These are phyloP conservation scores for Ridgeia piscesae DNA, from an alignment of 1,140 invertebrate species.

Conservation along the genomic window DNA sequence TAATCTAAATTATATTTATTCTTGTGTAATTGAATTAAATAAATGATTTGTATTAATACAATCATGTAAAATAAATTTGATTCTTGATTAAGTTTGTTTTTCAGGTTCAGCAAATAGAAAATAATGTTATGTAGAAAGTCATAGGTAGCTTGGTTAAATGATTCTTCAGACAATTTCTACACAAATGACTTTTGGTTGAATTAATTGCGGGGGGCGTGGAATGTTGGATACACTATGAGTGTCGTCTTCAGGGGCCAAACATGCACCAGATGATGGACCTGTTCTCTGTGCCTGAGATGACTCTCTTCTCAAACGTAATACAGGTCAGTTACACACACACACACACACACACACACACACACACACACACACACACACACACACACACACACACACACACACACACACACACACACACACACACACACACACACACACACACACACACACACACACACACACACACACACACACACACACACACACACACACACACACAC, in stretches of 20 bases:
- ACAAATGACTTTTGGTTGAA: not conserved
- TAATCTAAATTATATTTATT: not conserved
- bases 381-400: too few species aligned
- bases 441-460: too few species aligned
- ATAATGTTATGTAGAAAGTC: not conserved
- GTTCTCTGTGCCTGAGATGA: constrained; percentile 97
- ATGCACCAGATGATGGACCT: constrained; percentile 95
- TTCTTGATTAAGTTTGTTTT: not conserved
- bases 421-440: too few species aligned
- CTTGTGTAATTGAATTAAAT: not conserved
- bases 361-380: too few species aligned
- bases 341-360: too few species aligned
- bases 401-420: too few species aligned
- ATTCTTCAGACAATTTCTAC: not conserved
- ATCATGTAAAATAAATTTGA: not conserved
- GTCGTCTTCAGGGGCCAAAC: constrained; percentile 69
- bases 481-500: too few species aligned
- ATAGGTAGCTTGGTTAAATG: not conserved
- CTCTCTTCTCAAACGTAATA: constrained; percentile 86
- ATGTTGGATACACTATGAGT: not conserved
- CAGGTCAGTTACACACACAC: constrained; percentile 60
- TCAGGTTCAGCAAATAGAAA: not conserved
- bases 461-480: too few species aligned
- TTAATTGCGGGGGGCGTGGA: not conserved
- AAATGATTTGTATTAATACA: not conserved